These are phyloP conservation scores for Sebastes glaucus DNA, from an alignment of 2,797 vertebrate species.

Conservation along the genomic window DNA sequence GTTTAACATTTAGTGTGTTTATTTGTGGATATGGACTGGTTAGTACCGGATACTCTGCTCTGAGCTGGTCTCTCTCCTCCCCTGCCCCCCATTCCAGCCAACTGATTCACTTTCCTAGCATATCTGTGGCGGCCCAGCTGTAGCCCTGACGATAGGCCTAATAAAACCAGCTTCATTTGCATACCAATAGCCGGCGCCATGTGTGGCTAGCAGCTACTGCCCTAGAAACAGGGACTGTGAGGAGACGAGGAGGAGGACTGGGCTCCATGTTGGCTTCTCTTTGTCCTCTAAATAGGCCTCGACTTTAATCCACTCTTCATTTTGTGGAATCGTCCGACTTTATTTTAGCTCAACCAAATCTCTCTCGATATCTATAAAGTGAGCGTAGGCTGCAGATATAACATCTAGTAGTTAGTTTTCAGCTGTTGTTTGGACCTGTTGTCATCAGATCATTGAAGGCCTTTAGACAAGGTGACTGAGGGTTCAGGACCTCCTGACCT, in stretches of 20 bases:
- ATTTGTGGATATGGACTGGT: slow-evolving; percentile 54
- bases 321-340: slow-evolving; percentile 61
- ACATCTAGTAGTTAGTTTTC: slow-evolving; percentile 8
- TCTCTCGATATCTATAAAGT: slow-evolving; percentile 1
- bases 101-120: slow-evolving; percentile 82
- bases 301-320: slow-evolving; percentile 66
- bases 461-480: slow-evolving; percentile 56
- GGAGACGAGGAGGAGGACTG: slow-evolving; percentile 60
- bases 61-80: slow-evolving; percentile 38
- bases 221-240: slow-evolving; percentile 69
- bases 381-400: background rate
- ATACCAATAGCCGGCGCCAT: slow-evolving; percentile 83
- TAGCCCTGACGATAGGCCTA: slow-evolving; percentile 87
- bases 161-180: slow-evolving; percentile 84
- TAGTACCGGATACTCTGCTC: slow-evolving; percentile 43
- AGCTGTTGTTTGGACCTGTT: slow-evolving; percentile 34
- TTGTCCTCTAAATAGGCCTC: slow-evolving; percentile 69
- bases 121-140: slow-evolving; percentile 84
- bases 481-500: slow-evolving; percentile 64
- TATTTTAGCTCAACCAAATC: slow-evolving; percentile 53
- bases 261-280: slow-evolving; percentile 65
- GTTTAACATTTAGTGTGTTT: slow-evolving; percentile 21
- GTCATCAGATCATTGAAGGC: slow-evolving; percentile 49
- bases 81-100: slow-evolving; percentile 64
- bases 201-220: slow-evolving; percentile 77